phyloP scores from a whole-genome alignment of 37 sponge, comb jelly and placozoan genomes.

The Ianthella basta region DNA sequence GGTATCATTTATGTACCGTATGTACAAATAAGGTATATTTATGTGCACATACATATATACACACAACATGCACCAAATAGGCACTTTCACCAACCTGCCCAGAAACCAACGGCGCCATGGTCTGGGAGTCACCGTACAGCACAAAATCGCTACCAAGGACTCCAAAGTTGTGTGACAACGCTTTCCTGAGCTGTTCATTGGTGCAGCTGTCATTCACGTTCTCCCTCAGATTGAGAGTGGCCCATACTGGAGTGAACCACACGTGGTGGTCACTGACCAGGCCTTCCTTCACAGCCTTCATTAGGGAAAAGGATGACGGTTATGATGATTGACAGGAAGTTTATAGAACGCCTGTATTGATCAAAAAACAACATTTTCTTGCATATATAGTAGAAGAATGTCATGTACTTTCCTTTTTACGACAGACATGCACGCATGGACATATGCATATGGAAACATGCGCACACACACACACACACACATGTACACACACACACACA shows the following conservation, averaged over 20 bases:
- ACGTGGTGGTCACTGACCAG: background rate
- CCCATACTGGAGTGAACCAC: slow-evolving; percentile 21
- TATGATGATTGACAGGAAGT: no score
- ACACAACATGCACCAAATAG: no score
- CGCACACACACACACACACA: no score
- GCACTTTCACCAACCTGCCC: background rate
- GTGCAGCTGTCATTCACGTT: background rate
- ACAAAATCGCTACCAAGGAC: slow-evolving; percentile 6
- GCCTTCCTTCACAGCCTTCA: background rate
- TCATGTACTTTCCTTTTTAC: no score
- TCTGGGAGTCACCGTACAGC: background rate
- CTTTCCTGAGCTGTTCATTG: background rate
- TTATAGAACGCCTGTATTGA: no score
- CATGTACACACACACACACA: no score
- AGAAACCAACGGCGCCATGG: background rate
- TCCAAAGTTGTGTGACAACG: background rate
- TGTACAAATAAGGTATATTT: background rate
- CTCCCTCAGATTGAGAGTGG: background rate
- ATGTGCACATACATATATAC: background rate
- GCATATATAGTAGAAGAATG: no score
- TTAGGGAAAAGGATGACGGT: no score
- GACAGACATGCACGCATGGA: no score
- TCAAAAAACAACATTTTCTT: no score
- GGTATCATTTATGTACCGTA: no score
- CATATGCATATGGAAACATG: no score